Percentiles rank a stretch among this genome's conserved stretches.
These are phyloP conservation scores for Pachyuromys duprasi DNA, from an alignment of 2,797 vertebrate genomes.

Conservation along the genomic window DNA sequence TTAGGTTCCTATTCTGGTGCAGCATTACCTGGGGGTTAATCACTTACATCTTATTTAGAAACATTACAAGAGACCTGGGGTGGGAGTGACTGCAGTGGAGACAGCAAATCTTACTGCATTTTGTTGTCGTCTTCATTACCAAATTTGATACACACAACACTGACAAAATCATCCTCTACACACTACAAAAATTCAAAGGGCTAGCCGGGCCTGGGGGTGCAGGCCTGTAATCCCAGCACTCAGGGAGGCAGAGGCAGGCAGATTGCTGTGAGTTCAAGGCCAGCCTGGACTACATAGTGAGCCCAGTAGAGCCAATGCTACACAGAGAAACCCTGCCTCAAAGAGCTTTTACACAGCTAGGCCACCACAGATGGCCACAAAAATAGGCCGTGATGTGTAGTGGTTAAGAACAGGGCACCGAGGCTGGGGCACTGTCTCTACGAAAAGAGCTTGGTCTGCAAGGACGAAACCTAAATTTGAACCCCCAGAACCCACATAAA, in stretches of 20 bases:
- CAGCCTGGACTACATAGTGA: no score
- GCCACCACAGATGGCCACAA: not conserved
- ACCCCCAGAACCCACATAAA: not conserved
- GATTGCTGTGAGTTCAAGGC: no score
- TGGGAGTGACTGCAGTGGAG: not conserved
- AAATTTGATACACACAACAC: not conserved
- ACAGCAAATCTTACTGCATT: not conserved
- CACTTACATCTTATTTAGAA: constrained; percentile 57
- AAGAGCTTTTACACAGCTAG: not conserved
- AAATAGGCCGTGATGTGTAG: not conserved
- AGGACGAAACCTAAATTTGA: no score
- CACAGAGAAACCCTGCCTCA: no score
- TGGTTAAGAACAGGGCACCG: not conserved
- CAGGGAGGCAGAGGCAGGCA: no score
- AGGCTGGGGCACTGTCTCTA: not conserved
- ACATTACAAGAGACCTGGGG: not conserved
- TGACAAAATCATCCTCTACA: not conserved
- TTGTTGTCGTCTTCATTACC: constrained; percentile 2
- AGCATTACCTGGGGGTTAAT: constrained; percentile 27
- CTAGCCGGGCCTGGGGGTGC: no score
- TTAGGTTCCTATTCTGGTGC: not conserved
- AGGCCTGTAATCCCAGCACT: no score
- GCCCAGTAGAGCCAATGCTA: no score
- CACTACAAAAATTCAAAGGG: not conserved
- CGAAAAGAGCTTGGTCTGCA: not conserved